Evolutionary conservation across 1,140 invertebrate genomes (phyloP), one percentile per base, ranked within the genome.

Genomic region (Bilobella aurantiaca): DNA sequence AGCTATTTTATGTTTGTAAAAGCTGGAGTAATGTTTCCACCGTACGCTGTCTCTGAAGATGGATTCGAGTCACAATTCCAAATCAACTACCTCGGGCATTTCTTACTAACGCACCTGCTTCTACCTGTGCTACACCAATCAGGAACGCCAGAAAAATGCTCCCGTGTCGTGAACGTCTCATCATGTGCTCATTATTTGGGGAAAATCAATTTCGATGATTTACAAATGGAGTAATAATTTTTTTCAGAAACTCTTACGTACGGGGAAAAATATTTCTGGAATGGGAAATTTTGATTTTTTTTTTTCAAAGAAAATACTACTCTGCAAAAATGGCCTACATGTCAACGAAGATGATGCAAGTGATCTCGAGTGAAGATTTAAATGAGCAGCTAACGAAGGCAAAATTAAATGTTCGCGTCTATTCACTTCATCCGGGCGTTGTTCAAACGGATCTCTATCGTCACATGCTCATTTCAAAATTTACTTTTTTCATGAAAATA

Each of bases 61-160:
- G 88, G 89, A 0, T 86, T 86, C 71, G 91, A 94, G 76, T 83
- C 84, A 27, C 90, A 93, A 73, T 86, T 91, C 77, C 83, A 83
- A 42, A 85, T 88, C 0, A 94, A 95, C 76, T 91, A 93, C 75
- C 78, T 93, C 65, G 86, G 89, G 12, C 93, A 96, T 76, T 95
- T 93, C 77, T 80, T 93, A 69, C 78, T 97, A 58, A 91, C 88
- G 16, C 85, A 91, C 73, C 77, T 91, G 66, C 78, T 96, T 16
- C 75, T 94, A 74, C 87, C 90, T 34, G 77, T 83, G 67, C 73
- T 93, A 53, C 37, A 47, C 21, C 61, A 25, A 14, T 29, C 62
- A 0, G 60, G 60, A 1, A 64, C 62, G 5, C 8, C 28, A 23
- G 49, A 46, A 34, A 47, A 59, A 46, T 47, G 80, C 32, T 79